Evolutionary conservation across 1,140 invertebrate species (phyloP), one percentile per base, ranked within the genome.

Genomic region (Aphaenogaster floridana): DNA sequence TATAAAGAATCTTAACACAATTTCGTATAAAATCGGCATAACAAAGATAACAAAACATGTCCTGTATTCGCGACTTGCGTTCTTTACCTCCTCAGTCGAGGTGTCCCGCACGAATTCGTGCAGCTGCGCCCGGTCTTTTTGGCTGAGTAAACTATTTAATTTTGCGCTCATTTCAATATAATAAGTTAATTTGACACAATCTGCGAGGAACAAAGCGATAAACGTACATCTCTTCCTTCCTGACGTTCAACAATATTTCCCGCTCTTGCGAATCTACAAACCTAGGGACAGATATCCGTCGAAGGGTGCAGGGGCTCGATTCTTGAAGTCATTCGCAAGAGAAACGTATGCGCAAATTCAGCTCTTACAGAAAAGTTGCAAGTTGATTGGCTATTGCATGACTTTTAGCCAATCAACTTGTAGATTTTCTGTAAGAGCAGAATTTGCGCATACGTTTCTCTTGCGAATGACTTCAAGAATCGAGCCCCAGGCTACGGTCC

Each of bases 21-120:
- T 42, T 34, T 64, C n/a, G 11, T 63, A 9, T 39, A 59, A 9
- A 15, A 48, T 61, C 50, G 3, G 3, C 39, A 3, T 0, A 8
- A 8, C 61, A 1, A 0, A 72, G 21, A 72, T 39, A 78, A 34
- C 34, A 45, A 36, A 17, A 0, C 9, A 9, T 39, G 17, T 36
- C 34, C 9, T 21, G 15, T 6, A 1, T 17, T 63, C 1, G 3
- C 2, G n/a, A 48, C 8, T 1, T 48, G 39, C 15, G 9, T 54
- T 9, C 5, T 2, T 83, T 48, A 84, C 80, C 42, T 84, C 80
- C 1, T 84, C 80, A n/a, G 80, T 63, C 13, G 28, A 48, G 1
- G 54, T 39, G 8, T 84, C 42, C 13, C 36, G 69, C 28, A 84
- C 54, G 0, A 74, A 84, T 76, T 84, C 45, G 0, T 2, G 28